Conservation (phyloP, 2,113 vertebrate species). For the Rhinopithecus roxellana region DNA sequence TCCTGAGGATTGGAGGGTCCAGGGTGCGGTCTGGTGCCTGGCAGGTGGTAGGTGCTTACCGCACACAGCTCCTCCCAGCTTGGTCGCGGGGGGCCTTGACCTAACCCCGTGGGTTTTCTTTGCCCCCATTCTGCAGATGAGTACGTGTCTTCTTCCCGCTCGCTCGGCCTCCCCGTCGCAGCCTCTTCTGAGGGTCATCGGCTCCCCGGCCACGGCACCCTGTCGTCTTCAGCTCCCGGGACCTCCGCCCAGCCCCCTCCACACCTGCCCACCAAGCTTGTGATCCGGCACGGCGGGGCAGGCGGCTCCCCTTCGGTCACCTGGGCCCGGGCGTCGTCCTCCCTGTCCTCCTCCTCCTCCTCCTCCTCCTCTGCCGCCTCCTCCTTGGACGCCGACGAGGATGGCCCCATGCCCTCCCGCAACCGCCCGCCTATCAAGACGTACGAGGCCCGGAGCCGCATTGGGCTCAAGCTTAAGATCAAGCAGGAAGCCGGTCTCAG, state of each 20-base stretch:
- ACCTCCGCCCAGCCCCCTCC: conserved; percentile 55
- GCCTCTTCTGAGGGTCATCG: conserved; percentile 52
- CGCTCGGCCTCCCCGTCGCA: conserved; percentile 76
- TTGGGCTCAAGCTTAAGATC: conserved; percentile 95
- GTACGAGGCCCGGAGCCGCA: conserved; percentile 94
- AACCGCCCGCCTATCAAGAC: conserved; percentile 95
- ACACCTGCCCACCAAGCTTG: conserved; percentile 90
- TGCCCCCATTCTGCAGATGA: conserved; percentile 85
- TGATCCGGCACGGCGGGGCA: conserved; percentile 92
- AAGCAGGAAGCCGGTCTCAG: conserved; percentile 95
- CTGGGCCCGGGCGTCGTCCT: conserved; percentile 89
- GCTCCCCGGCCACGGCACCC: not conserved
- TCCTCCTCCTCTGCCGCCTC: conserved; percentile 88
- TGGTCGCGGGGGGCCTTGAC: accelerated
- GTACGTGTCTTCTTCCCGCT: conserved; percentile 89
- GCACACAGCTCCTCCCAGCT: accelerated
- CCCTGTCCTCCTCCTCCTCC: conserved; percentile 76
- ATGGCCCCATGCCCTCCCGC: conserved; percentile 88
- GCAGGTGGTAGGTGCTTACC: accelerated
- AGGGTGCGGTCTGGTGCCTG: not conserved
- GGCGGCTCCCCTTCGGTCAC: conserved; percentile 90
- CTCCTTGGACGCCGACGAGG: conserved; percentile 85
- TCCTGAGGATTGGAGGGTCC: not conserved
- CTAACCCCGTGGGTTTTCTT: not conserved
- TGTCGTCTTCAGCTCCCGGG: not conserved